Evolutionary conservation across 2,888 invertebrate species (phyloP).

Genomic region (Scaptomyza cyrtandrae): DNA sequence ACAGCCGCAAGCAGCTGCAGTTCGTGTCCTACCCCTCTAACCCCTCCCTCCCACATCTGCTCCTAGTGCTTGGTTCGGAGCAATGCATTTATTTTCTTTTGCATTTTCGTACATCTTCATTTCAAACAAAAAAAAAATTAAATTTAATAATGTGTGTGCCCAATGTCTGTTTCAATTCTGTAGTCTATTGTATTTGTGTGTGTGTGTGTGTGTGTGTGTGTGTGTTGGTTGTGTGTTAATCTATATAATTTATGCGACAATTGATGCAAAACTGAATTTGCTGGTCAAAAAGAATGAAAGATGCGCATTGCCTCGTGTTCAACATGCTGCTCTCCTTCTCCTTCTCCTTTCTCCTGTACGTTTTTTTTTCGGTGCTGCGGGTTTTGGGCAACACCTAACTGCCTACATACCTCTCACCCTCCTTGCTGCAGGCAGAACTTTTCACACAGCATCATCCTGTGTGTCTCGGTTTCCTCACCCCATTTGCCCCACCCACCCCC

Average conservation of each 20-base stretch:
- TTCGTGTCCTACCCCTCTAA: slow-evolving; percentile 1
- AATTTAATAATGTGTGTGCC: slow-evolving; percentile 12
- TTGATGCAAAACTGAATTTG: slow-evolving; percentile 71
- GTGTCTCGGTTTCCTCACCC: neutral
- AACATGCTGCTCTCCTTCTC: slow-evolving; percentile 3
- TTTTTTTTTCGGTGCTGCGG: slow-evolving; percentile 8
- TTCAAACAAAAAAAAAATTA: neutral
- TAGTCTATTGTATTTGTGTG: too few relatives aligned
- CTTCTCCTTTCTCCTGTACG: neutral
- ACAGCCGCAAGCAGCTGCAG: slow-evolving; percentile 20
- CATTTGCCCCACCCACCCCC: neutral
- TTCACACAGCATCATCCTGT: slow-evolving; percentile 9
- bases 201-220: slow-evolving; percentile 16
- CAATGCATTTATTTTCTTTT: slow-evolving; percentile 1
- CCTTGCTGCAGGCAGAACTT: slow-evolving; percentile 11
- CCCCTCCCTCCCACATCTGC: too few relatives aligned
- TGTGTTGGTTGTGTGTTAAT: slow-evolving; percentile 55
- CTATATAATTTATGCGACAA: slow-evolving; percentile 78
- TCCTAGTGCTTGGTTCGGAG: neutral
- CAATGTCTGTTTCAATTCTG: neutral
- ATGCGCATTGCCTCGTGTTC: slow-evolving; percentile 39
- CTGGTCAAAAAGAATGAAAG: slow-evolving; percentile 53
- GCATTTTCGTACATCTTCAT: neutral
- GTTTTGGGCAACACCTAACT: neutral
- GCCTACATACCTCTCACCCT: neutral